Evolutionary conservation across 1,140 invertebrate species (phyloP).

Genomic region (Calliopsis andreniformis): DNA sequence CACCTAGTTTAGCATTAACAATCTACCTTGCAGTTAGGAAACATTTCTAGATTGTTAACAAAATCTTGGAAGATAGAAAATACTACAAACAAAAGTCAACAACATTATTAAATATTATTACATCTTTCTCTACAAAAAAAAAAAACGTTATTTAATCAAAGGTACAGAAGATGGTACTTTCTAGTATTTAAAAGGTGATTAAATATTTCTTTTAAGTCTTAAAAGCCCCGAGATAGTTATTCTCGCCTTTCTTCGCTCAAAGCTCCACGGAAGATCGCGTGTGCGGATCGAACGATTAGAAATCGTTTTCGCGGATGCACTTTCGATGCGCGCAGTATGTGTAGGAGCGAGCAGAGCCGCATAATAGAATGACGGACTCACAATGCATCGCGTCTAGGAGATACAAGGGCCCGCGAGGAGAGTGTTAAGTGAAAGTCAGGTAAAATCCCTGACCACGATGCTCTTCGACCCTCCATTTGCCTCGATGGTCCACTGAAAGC

Average conservation of each 20-base stretch:
- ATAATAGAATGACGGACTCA: conserved; percentile 60
- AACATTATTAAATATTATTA: too few species aligned
- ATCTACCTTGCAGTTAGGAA: too few species aligned
- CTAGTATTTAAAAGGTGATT: too few species aligned
- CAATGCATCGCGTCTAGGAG: conserved; percentile 51
- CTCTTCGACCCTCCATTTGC: conserved; percentile 66
- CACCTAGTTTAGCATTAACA: too few species aligned
- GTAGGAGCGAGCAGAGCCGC: conserved; percentile 45
- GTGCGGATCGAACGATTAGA: conserved; percentile 33
- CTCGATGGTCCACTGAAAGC: conserved; percentile 56
- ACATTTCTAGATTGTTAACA: too few species aligned
- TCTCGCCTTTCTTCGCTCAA: background rate
- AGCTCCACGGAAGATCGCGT: background rate
- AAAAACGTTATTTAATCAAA: too few species aligned
- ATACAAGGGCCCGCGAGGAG: conserved; percentile 59
- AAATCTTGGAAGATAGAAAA: too few species aligned
- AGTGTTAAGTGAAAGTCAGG: conserved; percentile 68
- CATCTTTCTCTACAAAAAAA: too few species aligned
- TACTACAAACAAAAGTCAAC: too few species aligned
- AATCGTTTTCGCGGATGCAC: conserved; percentile 44
- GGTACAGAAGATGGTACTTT: too few species aligned
- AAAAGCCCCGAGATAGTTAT: too few species aligned
- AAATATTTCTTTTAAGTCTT: too few species aligned
- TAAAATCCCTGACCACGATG: conserved; percentile 69
- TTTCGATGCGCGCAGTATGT: conserved; percentile 25